Conservation (phyloP, 2,888 invertebrate species). For the Sipha maydis region DNA sequence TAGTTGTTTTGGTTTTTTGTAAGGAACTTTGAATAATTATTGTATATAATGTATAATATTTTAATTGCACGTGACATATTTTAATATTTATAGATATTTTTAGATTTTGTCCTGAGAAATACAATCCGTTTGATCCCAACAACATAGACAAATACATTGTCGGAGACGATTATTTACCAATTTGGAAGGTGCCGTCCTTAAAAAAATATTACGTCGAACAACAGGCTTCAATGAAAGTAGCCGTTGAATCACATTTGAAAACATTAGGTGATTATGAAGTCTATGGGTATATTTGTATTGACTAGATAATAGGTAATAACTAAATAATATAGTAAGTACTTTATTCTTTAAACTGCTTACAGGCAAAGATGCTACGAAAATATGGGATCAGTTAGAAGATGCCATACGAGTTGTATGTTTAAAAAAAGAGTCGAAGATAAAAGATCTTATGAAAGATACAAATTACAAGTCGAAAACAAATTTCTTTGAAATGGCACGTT, state of each 20-base stretch:
- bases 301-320: neutral
- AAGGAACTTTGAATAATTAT: neutral
- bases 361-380: slow-evolving; percentile 76
- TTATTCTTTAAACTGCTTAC: slow-evolving; percentile 60
- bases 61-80: neutral
- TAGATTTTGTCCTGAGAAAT: slow-evolving; percentile 88
- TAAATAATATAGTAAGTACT: neutral
- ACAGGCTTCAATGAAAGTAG: slow-evolving; percentile 85
- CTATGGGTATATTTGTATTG: neutral
- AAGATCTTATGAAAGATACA: slow-evolving; percentile 72
- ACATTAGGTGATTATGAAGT: slow-evolving; percentile 67
- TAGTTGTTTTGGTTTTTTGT: neutral
- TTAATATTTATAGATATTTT: slow-evolving; percentile 63
- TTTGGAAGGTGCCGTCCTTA: slow-evolving; percentile 89
- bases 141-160: slow-evolving; percentile 91
- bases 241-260: slow-evolving; percentile 81
- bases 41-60: neutral
- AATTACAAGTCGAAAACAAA: slow-evolving; percentile 72
- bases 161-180: slow-evolving; percentile 91
- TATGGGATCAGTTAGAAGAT: slow-evolving; percentile 85
- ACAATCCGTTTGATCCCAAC: slow-evolving; percentile 87
- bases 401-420: slow-evolving; percentile 78
- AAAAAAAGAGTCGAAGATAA: slow-evolving; percentile 78
- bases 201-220: slow-evolving; percentile 76
- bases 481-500: slow-evolving; percentile 95